phyloP scores from a whole-genome alignment of 2,888 invertebrate species.

The Oasisia sp. region DNA sequence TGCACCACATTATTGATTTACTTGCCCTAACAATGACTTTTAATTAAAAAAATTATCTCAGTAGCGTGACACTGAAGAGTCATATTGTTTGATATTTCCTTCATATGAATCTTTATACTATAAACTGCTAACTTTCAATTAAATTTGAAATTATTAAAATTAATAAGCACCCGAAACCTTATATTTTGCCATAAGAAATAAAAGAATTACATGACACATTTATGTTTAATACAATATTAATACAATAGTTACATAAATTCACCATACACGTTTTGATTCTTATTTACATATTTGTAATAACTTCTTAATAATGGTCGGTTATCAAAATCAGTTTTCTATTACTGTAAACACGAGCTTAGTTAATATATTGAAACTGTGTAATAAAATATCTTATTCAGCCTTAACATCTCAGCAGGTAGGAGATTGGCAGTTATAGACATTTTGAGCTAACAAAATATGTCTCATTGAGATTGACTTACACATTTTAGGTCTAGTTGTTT shows the following conservation, averaged over 20 bases:
- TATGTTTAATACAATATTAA: neutral
- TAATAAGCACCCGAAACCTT: neutral
- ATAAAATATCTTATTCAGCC: too few species aligned
- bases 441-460: too few species aligned
- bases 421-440: too few species aligned
- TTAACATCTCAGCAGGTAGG: too few species aligned
- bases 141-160: neutral
- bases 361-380: too few species aligned
- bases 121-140: neutral
- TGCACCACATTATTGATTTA: neutral
- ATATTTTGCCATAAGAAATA: neutral
- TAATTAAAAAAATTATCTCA: neutral
- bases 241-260: neutral
- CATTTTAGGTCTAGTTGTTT: too few species aligned
- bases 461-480: too few species aligned
- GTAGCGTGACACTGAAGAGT: neutral
- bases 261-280: neutral
- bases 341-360: too few species aligned
- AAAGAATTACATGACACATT: too few species aligned
- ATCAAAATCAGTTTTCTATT: too few species aligned
- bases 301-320: too few species aligned
- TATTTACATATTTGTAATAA: too few species aligned
- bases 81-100: neutral
- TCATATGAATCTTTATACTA: neutral
- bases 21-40: neutral